phyloP scores from a whole-genome alignment of 2,113 vertebrate species.

The Pseudopodoces humilis region DNA sequence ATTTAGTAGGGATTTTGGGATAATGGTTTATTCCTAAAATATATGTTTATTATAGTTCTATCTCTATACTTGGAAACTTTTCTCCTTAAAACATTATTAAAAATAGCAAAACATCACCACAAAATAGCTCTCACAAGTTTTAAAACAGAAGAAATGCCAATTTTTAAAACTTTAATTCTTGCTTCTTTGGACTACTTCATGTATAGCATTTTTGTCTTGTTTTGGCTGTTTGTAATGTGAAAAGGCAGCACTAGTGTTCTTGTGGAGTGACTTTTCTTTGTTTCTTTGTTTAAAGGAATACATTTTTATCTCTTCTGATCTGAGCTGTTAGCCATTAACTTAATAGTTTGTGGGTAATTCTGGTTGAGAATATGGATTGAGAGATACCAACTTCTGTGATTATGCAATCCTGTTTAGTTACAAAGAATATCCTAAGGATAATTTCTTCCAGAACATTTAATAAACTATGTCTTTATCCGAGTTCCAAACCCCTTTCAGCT shows the following conservation, averaged over 20 bases:
- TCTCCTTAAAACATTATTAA: background rate
- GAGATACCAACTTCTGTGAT: background rate
- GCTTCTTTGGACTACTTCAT: background rate
- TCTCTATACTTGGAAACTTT: slow-evolving; percentile 11
- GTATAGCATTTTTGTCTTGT: background rate
- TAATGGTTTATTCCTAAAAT: slow-evolving; percentile 18
- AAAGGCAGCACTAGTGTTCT: background rate
- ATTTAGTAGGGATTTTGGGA: slow-evolving; percentile 17
- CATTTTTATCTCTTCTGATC: background rate
- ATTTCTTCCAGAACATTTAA: background rate
- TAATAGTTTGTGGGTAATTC: background rate
- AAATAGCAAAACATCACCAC: background rate
- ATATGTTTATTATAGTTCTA: background rate
- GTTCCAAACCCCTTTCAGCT: background rate
- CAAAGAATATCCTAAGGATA: background rate
- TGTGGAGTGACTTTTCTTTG: background rate
- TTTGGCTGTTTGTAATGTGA: background rate
- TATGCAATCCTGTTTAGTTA: background rate
- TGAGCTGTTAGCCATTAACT: background rate
- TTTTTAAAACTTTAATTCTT: background rate
- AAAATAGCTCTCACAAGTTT: slow-evolving; percentile 1
- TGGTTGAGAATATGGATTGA: background rate
- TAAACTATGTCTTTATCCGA: background rate
- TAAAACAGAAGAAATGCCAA: background rate
- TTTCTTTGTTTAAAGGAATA: background rate